Evolutionary conservation across 2,797 vertebrate species (phyloP).

Genomic region (Tamandua tetradactyla): DNA sequence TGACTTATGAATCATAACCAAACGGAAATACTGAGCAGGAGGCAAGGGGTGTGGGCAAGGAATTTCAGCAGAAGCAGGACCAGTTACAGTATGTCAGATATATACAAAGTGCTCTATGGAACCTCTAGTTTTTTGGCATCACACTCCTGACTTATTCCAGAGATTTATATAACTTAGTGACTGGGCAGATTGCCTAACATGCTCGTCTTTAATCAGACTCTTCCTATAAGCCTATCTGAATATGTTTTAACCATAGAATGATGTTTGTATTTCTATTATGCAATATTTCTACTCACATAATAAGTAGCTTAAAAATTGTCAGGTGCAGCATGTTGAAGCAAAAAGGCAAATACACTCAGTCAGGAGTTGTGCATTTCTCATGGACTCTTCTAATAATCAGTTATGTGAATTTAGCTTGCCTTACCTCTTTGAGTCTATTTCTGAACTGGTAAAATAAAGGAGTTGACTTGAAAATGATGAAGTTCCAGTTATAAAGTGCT

Average conservation of each 20-base stretch:
- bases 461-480: neutral
- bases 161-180: neutral
- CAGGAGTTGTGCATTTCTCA: neutral
- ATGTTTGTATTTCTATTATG: neutral
- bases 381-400: neutral
- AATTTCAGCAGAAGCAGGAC: neutral
- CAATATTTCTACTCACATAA: neutral
- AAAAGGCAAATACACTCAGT: neutral
- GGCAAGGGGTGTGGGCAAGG: neutral
- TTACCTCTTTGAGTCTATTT: neutral
- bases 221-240: neutral
- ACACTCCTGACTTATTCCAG: neutral
- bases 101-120: neutral
- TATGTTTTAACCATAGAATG: neutral
- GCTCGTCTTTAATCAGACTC: neutral
- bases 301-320: neutral
- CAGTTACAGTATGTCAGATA: neutral
- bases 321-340: neutral
- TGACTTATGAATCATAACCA: neutral
- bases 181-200: neutral
- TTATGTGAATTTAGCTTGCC: neutral
- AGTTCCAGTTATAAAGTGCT: neutral
- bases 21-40: conserved; percentile 26
- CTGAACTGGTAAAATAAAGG: neutral
- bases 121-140: conserved; percentile 2